These are phyloP conservation scores for Drosophila persimilis DNA, from an alignment of 1,140 invertebrate species.

Conservation along the genomic window DNA sequence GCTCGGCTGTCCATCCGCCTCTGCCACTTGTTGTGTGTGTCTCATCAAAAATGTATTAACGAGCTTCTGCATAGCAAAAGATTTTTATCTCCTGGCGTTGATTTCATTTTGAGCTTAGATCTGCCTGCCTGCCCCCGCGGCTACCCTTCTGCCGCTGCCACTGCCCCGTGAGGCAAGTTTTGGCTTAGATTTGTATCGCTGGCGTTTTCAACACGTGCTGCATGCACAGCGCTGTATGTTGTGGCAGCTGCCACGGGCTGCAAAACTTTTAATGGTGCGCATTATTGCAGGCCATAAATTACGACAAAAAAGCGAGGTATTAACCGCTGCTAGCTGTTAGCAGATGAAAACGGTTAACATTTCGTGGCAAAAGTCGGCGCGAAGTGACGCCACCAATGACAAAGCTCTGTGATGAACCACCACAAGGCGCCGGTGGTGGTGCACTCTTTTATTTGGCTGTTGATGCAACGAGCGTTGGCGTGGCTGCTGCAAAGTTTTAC, in stretches of 20 bases:
- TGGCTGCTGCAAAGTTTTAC: conserved; percentile 32
- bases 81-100: conserved; percentile 79
- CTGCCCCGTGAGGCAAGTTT: conserved; percentile 30
- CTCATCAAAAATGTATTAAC: conserved; percentile 82
- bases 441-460: conserved; percentile 32
- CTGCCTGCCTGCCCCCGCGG: background rate
- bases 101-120: conserved; percentile 71
- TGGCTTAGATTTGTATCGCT: conserved; percentile 74
- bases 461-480: conserved; percentile 6
- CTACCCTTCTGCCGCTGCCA: background rate
- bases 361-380: conserved; percentile 38
- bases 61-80: conserved; percentile 77
- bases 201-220: conserved; percentile 76
- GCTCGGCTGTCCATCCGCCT: conserved; percentile 48
- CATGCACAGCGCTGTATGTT: conserved; percentile 61
- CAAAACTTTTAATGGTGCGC: conserved; percentile 77
- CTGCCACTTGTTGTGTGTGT: conserved; percentile 70
- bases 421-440: conserved; percentile 2
- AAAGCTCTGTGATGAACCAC: conserved; percentile 48
- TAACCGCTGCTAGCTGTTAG: conserved; percentile 26
- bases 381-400: conserved; percentile 44
- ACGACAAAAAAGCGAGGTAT: conserved; percentile 59
- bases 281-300: conserved; percentile 78
- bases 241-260: conserved; percentile 53
- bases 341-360: conserved; percentile 74